Percentiles rank a stretch among this genome's conserved stretches.
Conservation (phyloP, 1,140 invertebrate genomes). For the Papilio xuthus region DNA sequence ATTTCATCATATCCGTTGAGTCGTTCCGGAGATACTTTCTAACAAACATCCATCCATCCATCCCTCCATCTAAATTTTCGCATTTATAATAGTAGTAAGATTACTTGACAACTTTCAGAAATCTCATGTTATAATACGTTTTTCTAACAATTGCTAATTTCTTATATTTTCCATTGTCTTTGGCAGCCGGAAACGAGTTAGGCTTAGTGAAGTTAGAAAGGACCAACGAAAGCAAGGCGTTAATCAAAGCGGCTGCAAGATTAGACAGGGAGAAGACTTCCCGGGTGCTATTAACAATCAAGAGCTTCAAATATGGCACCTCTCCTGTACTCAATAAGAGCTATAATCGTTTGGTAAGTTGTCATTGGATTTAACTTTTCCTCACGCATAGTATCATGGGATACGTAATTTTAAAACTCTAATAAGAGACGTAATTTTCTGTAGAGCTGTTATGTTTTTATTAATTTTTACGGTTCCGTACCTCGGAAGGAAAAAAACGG, state of each 20-base stretch:
- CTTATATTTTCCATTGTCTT: slow-evolving; percentile 37
- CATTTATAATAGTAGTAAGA: no score
- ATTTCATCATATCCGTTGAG: no score
- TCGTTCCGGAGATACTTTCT: no score
- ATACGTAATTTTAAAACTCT: no score
- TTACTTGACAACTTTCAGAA: not conserved
- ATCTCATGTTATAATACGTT: not conserved
- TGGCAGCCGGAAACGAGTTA: slow-evolving; percentile 86
- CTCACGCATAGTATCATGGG: no score
- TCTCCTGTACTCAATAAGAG: slow-evolving; percentile 76
- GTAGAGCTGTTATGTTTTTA: no score
- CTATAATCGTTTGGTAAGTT: slow-evolving; percentile 83
- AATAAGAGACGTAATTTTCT: no score
- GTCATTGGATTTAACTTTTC: no score
- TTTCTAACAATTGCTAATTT: not conserved
- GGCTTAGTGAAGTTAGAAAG: slow-evolving; percentile 85
- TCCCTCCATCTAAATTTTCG: no score
- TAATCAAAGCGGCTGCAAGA: slow-evolving; percentile 83
- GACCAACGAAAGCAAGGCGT: slow-evolving; percentile 84
- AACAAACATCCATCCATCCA: no score
- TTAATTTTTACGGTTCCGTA: no score
- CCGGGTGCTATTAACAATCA: slow-evolving; percentile 85
- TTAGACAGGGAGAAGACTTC: slow-evolving; percentile 86
- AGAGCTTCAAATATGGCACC: slow-evolving; percentile 85
- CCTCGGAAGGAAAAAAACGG: no score